These are phyloP conservation scores for Drosophila flavopinicola DNA, from an alignment of 2,888 invertebrate genomes.

Conservation along the genomic window DNA sequence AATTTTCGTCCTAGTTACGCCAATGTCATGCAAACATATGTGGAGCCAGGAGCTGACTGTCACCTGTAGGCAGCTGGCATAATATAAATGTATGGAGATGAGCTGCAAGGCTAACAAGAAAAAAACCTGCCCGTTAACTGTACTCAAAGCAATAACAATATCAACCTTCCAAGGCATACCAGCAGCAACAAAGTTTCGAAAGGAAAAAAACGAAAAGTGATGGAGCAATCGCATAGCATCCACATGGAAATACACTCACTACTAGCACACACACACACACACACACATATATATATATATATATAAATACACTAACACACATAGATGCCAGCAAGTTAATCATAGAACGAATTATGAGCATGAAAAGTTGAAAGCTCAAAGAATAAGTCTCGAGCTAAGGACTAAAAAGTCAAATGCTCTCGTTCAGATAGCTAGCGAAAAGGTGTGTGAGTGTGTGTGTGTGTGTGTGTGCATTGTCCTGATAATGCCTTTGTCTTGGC, in stretches of 20 bases:
- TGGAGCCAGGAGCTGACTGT: constrained; percentile 15
- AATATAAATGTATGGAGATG: constrained; percentile 23
- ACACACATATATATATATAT: neutral
- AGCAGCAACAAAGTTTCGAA: constrained; percentile 4
- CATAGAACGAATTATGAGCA: constrained; percentile 36
- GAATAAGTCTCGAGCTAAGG: constrained; percentile 5
- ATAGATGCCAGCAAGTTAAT: constrained; percentile 36
- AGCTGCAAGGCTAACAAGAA: neutral
- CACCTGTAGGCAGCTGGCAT: constrained; percentile 40
- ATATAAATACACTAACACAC: neutral
- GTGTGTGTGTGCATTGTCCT: neutral
- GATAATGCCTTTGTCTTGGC: neutral
- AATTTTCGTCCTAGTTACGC: constrained; percentile 47
- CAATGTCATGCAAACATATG: constrained; percentile 21
- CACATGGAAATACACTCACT: constrained; percentile 5
- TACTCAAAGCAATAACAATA: constrained; percentile 5
- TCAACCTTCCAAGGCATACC: neutral
- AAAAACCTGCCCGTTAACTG: constrained; percentile 12
- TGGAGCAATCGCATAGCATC: constrained; percentile 15
- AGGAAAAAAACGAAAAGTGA: constrained; percentile 10
- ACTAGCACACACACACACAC: neutral
- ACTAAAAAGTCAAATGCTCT: constrained; percentile 14
- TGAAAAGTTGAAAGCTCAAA: constrained; percentile 7
- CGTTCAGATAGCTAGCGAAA: constrained; percentile 10
- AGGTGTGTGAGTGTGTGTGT: constrained; percentile 1